A percentile compares a stretch with the other conserved stretches of the same genome.
These are phyloP conservation scores for Antechinus stuartii DNA, from an alignment of 2,113 vertebrate species.

Conservation along the genomic window DNA sequence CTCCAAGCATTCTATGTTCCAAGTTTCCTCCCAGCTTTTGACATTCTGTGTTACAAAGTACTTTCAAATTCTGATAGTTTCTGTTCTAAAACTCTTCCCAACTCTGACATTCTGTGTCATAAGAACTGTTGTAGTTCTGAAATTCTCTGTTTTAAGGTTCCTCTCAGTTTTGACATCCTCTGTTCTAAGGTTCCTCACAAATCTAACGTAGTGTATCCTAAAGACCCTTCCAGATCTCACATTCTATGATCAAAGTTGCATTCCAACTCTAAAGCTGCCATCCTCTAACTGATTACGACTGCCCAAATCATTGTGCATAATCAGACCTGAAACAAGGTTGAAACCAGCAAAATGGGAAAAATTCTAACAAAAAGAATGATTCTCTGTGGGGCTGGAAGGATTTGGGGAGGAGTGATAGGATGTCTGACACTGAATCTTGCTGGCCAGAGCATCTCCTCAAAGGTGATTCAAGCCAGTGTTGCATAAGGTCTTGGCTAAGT, in stretches of 20 bases:
- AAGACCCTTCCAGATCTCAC: background rate
- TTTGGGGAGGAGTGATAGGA: background rate
- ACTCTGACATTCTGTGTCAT: too few species aligned
- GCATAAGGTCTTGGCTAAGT: conserved; percentile 76
- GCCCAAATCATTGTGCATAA: background rate
- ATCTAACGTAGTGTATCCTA: too few species aligned
- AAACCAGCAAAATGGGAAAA: background rate
- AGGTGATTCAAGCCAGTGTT: conserved; percentile 75
- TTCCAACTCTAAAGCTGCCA: background rate
- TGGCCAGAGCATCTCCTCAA: conserved; percentile 76
- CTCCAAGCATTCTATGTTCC: too few species aligned
- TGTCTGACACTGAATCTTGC: conserved; percentile 80
- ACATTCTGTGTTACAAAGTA: too few species aligned
- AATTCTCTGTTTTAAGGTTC: too few species aligned
- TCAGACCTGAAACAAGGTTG: background rate
- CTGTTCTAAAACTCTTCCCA: too few species aligned
- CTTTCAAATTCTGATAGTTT: too few species aligned
- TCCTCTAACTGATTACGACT: background rate
- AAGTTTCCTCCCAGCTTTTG: too few species aligned
- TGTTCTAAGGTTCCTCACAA: too few species aligned
- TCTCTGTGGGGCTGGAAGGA: background rate
- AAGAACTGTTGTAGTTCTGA: too few species aligned
- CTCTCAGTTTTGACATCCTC: too few species aligned
- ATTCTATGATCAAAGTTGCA: background rate
- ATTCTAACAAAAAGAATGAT: background rate